phyloP scores from a whole-genome alignment of 2,797 vertebrate species.

The Pangasius macronema region DNA sequence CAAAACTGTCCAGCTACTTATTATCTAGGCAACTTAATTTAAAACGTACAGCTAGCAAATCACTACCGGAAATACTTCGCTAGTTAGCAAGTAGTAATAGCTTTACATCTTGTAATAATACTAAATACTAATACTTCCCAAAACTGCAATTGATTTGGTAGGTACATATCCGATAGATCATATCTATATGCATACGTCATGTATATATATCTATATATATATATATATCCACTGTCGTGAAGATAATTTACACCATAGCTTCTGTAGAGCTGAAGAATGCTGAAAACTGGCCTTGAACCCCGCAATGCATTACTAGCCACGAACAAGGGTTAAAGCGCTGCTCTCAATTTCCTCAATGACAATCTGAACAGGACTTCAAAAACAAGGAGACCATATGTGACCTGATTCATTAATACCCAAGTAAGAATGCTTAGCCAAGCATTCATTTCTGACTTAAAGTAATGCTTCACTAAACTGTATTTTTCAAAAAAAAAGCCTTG shows the following conservation, averaged over 20 bases:
- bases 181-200: too few species aligned
- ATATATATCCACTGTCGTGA: conserved; percentile 39
- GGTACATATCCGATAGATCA: background rate
- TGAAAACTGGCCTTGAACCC: conserved; percentile 55
- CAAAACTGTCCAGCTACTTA: background rate
- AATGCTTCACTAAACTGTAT: background rate
- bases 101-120: background rate
- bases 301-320: conserved; percentile 22
- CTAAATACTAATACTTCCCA: background rate
- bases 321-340: conserved; percentile 30
- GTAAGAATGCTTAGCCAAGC: conserved; percentile 9
- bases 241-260: conserved; percentile 43
- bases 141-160: background rate
- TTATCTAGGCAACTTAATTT: background rate
- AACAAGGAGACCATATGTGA: background rate
- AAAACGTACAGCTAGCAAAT: background rate
- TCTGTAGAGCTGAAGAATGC: conserved; percentile 39
- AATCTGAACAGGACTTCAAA: background rate
- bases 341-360: conserved; percentile 22
- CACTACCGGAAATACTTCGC: background rate
- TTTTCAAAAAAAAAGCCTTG: background rate
- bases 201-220: background rate
- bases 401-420: background rate
- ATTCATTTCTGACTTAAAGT: background rate
- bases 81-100: background rate